Evolutionary conservation across 2,797 vertebrate species (phyloP).

Genomic region (Nyctibius grandis): DNA sequence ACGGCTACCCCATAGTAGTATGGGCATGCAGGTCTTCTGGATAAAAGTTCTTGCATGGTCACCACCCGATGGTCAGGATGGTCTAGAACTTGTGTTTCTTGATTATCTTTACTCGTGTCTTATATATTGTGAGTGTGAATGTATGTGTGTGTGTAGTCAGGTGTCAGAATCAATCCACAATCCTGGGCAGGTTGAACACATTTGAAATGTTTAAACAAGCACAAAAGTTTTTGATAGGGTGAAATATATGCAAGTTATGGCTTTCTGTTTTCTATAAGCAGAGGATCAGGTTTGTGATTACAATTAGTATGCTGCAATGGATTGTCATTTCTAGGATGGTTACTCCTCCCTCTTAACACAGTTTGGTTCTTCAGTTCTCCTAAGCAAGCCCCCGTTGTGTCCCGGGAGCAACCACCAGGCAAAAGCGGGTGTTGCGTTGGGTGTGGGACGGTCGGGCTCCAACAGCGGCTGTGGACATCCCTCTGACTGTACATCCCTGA

Average conservation of each 20-base stretch:
- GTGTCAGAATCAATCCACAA: neutral
- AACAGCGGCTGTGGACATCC: neutral
- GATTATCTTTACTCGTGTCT: neutral
- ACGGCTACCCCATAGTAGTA: neutral
- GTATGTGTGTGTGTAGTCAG: neutral
- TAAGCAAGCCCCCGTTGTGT: fast-evolving
- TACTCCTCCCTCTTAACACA: neutral
- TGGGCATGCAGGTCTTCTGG: neutral
- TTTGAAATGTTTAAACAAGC: neutral
- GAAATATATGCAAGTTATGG: neutral
- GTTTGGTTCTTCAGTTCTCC: neutral
- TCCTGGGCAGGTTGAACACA: neutral
- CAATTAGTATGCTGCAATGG: neutral
- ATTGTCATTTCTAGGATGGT: neutral
- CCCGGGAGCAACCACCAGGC: neutral
- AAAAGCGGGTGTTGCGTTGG: neutral
- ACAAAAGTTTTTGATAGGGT: neutral
- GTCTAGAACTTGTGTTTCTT: neutral
- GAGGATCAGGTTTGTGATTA: neutral
- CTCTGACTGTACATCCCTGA: neutral
- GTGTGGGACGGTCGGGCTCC: neutral
- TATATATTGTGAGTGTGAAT: neutral
- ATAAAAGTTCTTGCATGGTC: neutral
- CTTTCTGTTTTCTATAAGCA: neutral
- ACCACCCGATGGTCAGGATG: neutral